Evolutionary conservation across 2,888 invertebrate genomes (phyloP), one percentile per base, ranked within the genome.

Genomic region (Urechis unicinctus): DNA sequence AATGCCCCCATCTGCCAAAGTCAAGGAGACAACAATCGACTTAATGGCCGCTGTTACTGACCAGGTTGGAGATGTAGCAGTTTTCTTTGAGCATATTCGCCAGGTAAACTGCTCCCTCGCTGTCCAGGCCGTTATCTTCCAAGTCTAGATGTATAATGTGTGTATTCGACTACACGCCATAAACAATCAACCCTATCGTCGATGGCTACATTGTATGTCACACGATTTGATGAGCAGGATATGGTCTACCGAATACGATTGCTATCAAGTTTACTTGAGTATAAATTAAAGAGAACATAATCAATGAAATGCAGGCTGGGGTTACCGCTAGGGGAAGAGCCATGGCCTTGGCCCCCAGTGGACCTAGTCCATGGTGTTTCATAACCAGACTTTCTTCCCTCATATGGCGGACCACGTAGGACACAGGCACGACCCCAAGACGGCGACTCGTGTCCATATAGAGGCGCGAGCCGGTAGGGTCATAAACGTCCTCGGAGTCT

Each of bases 11-110:
- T n/a, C n/a, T n/a, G n/a, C n/a, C n/a, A n/a, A n/a, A n/a, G n/a
- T n/a, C n/a, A n/a, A n/a, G n/a, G n/a, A n/a, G n/a, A n/a, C n/a
- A n/a, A n/a, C n/a, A n/a, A n/a, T n/a, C n/a, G 13, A 21, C 6
- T 17, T 9, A 21, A 17, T 45, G 6, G 13, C 21, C 22, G 9
- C 13, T 22, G 4, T 21, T 21, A 28, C 62, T 56, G 57, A 69
- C 70, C 62, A 73, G 55, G 36, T 67, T 55, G 1, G 66, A 54
- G 24, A 74, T 68, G 57, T 65, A 74, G 47, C 69, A 71, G 54
- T 74, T 74, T 45, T 74, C 74, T 52, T 64, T 65, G 21, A 74
- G 55, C 69, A 73, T 73, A 0, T 60, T 53, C 25, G 68, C 64
- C 2, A 73, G 63, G 29, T 65, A 61, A 4, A 57, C 59, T 0